These are phyloP conservation scores for Syngnathus rostellatus DNA, from an alignment of 2,797 vertebrate species.

Conservation along the genomic window DNA sequence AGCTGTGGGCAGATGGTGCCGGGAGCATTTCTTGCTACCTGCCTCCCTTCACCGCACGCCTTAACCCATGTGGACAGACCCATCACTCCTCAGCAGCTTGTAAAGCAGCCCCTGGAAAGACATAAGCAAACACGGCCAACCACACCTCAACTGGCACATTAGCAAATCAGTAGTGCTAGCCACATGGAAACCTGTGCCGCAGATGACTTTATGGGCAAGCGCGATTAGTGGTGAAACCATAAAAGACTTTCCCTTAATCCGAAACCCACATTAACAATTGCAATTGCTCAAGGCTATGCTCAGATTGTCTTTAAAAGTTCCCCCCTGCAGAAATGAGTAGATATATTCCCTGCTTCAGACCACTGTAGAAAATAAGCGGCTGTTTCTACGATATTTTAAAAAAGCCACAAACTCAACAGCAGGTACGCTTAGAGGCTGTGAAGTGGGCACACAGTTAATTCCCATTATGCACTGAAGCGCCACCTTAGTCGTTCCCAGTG, in stretches of 20 bases:
- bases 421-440: constrained; percentile 46
- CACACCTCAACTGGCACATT: constrained; percentile 55
- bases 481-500: constrained; percentile 38
- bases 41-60: constrained; percentile 45
- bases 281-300: constrained; percentile 30
- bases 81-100: constrained; percentile 49
- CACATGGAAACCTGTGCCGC: constrained; percentile 45
- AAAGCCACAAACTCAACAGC: constrained; percentile 51
- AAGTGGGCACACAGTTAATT: constrained; percentile 47
- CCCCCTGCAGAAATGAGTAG: constrained; percentile 21
- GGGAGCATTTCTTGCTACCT: constrained; percentile 54
- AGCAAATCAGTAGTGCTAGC: constrained; percentile 51
- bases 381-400: constrained; percentile 40
- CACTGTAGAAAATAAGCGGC: constrained; percentile 53
- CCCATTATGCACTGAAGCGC: constrained; percentile 42
- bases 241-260: constrained; percentile 46
- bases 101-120: constrained; percentile 51
- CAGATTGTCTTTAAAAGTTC: constrained; percentile 23
- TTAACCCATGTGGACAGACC: constrained; percentile 59
- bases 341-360: constrained; percentile 44
- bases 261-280: constrained; percentile 58
- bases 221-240: constrained; percentile 42
- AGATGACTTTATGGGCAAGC: constrained; percentile 52
- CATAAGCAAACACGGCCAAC: constrained; percentile 56
- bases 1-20: constrained; percentile 39